Evolutionary conservation across 1,140 invertebrate species (phyloP).

Genomic region (Heliconius himera): DNA sequence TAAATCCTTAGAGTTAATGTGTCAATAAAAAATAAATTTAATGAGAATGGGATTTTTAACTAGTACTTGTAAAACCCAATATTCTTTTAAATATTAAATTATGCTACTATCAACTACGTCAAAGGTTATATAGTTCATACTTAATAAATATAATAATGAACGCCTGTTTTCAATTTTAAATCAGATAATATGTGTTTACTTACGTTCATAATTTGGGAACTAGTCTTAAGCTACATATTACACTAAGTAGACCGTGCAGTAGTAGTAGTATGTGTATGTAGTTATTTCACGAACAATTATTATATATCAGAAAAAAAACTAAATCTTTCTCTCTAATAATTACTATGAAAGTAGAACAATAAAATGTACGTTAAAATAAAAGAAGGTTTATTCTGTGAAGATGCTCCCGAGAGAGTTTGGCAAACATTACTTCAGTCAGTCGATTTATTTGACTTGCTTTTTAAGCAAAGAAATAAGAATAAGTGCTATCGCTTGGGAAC

Average conservation of each 20-base stretch:
- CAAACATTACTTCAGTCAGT: conserved; percentile 41
- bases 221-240: no score
- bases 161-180: no score
- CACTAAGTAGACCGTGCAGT: no score
- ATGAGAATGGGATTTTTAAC: background rate
- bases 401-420: conserved; percentile 36
- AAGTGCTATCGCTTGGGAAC: background rate
- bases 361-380: conserved; percentile 19
- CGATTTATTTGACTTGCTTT: conserved; percentile 15
- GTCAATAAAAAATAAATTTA: background rate
- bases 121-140: no score
- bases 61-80: background rate
- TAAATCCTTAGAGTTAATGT: background rate
- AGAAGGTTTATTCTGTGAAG: conserved; percentile 12
- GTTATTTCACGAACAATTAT: no score
- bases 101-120: background rate
- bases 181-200: no score
- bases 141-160: no score
- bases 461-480: background rate
- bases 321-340: background rate
- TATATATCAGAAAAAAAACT: background rate
- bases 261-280: no score
- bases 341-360: background rate
- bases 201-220: no score
- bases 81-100: background rate